Percentiles rank a stretch among this genome's conserved stretches.
phyloP scores from a whole-genome alignment of 2,797 vertebrate genomes.

The Galagoides demidoff region DNA sequence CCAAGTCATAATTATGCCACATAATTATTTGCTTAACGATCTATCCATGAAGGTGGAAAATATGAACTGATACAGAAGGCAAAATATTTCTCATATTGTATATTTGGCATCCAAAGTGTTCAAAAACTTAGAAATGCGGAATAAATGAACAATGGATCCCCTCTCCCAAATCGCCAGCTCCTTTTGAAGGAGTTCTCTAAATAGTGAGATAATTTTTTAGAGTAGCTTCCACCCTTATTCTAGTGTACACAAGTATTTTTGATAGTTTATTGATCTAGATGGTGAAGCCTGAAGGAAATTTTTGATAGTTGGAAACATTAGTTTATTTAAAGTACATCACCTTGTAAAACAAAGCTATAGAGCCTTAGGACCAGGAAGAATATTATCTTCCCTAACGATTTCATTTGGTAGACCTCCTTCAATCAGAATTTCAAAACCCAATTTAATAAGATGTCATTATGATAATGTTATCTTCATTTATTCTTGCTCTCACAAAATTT shows the following conservation, averaged over 20 bases:
- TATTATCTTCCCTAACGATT: not conserved
- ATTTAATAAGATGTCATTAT: slow-evolving; percentile 62
- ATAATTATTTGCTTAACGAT: not conserved
- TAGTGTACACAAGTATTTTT: not conserved
- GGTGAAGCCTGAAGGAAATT: not conserved
- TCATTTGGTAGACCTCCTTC: slow-evolving; percentile 30
- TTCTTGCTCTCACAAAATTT: slow-evolving; percentile 72
- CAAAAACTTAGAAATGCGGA: not conserved
- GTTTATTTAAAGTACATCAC: slow-evolving; percentile 17
- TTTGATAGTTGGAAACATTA: not conserved
- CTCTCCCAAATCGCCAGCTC: not conserved
- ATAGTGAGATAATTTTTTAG: not conserved
- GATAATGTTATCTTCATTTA: slow-evolving; percentile 67
- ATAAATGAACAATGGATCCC: not conserved
- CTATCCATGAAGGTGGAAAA: not conserved
- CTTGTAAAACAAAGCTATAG: not conserved
- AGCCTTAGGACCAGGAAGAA: not conserved
- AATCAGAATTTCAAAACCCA: slow-evolving; percentile 64
- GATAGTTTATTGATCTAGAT: not conserved
- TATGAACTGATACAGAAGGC: not conserved
- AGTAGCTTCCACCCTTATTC: not conserved
- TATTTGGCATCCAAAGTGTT: not conserved
- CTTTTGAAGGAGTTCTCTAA: not conserved
- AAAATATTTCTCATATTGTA: not conserved
- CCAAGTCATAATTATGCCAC: not conserved